A percentile compares a stretch with the other conserved stretches of the same genome.
Evolutionary conservation across 2,888 invertebrate species (phyloP).

Genomic region (Netelia fuscicornis): DNA sequence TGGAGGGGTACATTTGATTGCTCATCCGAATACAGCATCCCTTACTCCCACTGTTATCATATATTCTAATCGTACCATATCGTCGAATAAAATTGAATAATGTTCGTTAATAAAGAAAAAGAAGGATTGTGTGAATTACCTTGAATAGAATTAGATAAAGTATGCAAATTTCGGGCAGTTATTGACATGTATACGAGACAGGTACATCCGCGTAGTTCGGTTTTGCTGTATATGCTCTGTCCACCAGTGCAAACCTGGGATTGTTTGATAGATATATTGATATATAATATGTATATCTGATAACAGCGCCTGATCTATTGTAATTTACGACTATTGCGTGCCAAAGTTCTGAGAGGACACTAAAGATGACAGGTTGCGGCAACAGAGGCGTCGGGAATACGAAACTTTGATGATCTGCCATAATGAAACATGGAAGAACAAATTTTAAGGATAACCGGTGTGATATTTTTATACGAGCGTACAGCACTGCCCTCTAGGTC

Average conservation of each 20-base stretch:
- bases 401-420: too few relatives aligned
- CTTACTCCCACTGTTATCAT: not conserved
- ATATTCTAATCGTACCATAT: not conserved
- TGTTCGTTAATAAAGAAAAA: not conserved
- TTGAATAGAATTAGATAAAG: conserved; percentile 4
- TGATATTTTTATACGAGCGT: too few relatives aligned
- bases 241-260: not conserved
- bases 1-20: conserved; percentile 25
- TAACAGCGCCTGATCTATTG: not conserved
- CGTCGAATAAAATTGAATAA: not conserved
- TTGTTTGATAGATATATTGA: not conserved
- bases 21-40: conserved; percentile 58
- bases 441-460: too few relatives aligned
- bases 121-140: conserved; percentile 10
- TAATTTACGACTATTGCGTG: not conserved
- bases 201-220: conserved; percentile 6
- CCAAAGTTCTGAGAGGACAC: not conserved
- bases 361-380: not conserved
- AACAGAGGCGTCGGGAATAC: too few relatives aligned
- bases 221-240: not conserved
- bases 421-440: too few relatives aligned
- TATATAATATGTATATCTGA: not conserved
- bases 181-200: conserved; percentile 13
- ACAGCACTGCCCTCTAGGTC: not conserved
- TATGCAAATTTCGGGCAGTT: conserved; percentile 15